Evolutionary conservation across 2,888 invertebrate species (phyloP).

Genomic region (Lepidocyrtinus sp.): DNA sequence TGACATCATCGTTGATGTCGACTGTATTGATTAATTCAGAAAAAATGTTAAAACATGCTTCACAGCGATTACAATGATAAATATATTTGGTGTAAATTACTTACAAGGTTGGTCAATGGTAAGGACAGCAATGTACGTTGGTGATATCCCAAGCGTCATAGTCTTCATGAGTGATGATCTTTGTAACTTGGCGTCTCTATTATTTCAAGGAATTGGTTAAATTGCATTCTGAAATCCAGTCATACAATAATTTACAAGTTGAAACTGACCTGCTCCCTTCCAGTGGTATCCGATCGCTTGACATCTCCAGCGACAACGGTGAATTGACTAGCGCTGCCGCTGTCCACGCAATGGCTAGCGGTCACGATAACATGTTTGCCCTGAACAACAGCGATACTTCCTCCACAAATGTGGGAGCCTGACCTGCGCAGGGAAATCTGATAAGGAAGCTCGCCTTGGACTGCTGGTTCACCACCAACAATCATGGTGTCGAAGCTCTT

Average conservation of each 20-base stretch:
- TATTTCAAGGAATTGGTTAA: too few relatives aligned
- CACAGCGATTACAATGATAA: background rate
- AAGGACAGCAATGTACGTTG: constrained; percentile 31
- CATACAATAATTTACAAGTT: too few relatives aligned
- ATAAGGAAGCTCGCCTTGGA: constrained; percentile 8
- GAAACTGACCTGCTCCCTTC: constrained; percentile 12
- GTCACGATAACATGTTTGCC: background rate
- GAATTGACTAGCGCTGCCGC: background rate
- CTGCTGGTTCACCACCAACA: constrained; percentile 3
- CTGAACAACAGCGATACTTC: background rate
- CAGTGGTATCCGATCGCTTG: constrained; percentile 16
- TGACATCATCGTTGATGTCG: constrained; percentile 12
- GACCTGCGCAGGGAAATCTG: background rate
- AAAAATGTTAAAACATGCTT: background rate
- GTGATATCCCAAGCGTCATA: background rate
- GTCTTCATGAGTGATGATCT: constrained; percentile 19
- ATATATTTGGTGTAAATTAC: background rate
- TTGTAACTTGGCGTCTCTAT: constrained; percentile 12
- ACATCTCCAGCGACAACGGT: constrained; percentile 30
- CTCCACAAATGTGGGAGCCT: constrained; percentile 11
- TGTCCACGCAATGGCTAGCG: constrained; percentile 15
- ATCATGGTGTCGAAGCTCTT: constrained; percentile 14
- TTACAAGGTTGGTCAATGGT: constrained; percentile 3
- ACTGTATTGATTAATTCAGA: background rate
- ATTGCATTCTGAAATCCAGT: too few relatives aligned